Percentiles rank a stretch among this genome's conserved stretches.
phyloP scores from a whole-genome alignment of 2,113 vertebrate species.

The Oreotrochilus melanogaster region DNA sequence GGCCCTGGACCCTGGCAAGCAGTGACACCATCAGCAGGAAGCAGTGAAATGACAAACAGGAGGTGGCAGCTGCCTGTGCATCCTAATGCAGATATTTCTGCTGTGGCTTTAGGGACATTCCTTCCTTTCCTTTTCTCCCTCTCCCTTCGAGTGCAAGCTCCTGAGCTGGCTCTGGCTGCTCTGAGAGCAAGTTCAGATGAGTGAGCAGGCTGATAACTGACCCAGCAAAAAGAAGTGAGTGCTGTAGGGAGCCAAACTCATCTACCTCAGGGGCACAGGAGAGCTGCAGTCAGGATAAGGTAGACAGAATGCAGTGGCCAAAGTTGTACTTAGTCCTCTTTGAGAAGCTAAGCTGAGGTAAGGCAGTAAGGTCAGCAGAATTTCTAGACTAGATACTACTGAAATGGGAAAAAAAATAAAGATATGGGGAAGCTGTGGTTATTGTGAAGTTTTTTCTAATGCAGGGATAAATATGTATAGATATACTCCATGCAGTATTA shows the following conservation, averaged over 20 bases:
- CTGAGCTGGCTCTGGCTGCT: background rate
- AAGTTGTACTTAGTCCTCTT: background rate
- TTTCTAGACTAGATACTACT: background rate
- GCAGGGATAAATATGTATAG: background rate
- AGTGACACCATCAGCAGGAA: too few relatives aligned
- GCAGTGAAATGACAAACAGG: background rate
- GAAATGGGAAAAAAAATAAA: fast-evolving
- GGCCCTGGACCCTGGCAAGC: background rate
- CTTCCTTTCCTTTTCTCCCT: background rate
- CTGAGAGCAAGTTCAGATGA: background rate
- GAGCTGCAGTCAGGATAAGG: background rate
- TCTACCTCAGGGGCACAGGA: background rate
- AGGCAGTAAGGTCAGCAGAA: background rate
- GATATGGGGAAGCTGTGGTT: background rate
- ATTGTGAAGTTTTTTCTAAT: background rate
- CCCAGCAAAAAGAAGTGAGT: background rate
- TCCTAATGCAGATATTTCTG: background rate
- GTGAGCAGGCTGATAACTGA: background rate
- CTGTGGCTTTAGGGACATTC: background rate
- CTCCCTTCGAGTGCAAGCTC: background rate
- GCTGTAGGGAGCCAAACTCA: background rate
- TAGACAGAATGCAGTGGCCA: background rate
- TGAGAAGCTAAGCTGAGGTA: background rate
- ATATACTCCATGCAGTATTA: background rate
- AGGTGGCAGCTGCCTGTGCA: background rate